Evolutionary conservation across 2,888 invertebrate species (phyloP), one percentile per base, ranked within the genome.

Genomic region (Apotomis turbidana): DNA sequence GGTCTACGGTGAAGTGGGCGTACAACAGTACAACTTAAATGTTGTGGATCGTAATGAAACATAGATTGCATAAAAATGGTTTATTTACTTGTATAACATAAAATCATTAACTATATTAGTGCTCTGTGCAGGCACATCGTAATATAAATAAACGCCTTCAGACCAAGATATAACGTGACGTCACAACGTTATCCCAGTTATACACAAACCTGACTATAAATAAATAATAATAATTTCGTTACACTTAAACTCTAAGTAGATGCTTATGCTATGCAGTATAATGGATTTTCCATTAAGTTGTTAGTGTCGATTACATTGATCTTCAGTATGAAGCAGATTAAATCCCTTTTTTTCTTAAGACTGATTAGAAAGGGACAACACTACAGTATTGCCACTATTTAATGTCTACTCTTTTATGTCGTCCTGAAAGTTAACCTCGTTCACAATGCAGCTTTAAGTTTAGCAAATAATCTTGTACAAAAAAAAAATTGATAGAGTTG

Each of bases 141-240:
- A 54, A 44, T 63, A 38, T 41, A 41, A 44, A 13, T n/a, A 59
- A 41, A 60, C 60, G 5, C 60, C 44, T 27, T 27, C 41, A 41
- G 41, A 41, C 41, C 6, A 6, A 41, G 4, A 6, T 41, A 41
- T 41, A 6, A 41, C 6, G 3, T 5, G 41, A 41, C 27, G 27
- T 27, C 27, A 27, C 27, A 27, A 27, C 27, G 27, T 27, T 27
- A 27, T 27, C 49, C 5, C 49, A 49, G 49, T 10, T 49, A 44
- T 44, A 27, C 27, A 27, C 8, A 44, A 44, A 44, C 49, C 9
- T 49, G 9, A 49, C 49, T 49, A 10, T 41, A 60, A 68, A 68
- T 59, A 68, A 51, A 68, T 59, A 63, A 54, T 54, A 63, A 63
- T 63, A 64, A 54, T 64, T 44, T 54, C 44, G 41, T 54, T 64